These are phyloP conservation scores for Bembecia ichneumoniformis DNA, from an alignment of 2,888 invertebrate genomes.

Conservation along the genomic window DNA sequence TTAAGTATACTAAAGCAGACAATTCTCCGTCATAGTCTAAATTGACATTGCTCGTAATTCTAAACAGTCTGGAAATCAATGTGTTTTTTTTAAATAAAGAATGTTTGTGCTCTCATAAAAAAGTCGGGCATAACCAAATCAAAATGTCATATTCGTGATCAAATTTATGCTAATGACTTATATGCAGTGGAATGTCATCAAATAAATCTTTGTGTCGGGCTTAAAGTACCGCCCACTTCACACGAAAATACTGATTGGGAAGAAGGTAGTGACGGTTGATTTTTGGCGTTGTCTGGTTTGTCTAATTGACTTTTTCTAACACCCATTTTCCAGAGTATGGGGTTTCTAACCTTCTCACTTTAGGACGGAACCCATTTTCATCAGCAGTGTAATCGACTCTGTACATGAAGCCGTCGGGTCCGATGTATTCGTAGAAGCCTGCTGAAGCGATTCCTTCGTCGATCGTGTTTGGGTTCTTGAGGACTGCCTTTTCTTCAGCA, in stretches of 20 bases:
- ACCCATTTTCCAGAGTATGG: constrained; percentile 66
- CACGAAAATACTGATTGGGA: constrained; percentile 56
- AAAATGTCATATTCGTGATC: constrained; percentile 51
- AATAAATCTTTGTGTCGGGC: constrained; percentile 19
- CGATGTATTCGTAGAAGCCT: constrained; percentile 69
- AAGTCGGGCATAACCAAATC: constrained; percentile 21
- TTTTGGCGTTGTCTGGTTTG: constrained; percentile 3
- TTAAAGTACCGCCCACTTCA: constrained; percentile 30
- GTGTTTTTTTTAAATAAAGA: constrained; percentile 8
- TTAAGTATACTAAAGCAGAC: constrained; percentile 46
- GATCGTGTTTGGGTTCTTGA: constrained; percentile 60
- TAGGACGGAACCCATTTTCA: constrained; percentile 65
- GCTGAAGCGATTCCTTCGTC: constrained; percentile 65
- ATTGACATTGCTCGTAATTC: constrained; percentile 14
- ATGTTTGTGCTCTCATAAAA: constrained; percentile 10
- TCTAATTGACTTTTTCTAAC: constrained; percentile 48
- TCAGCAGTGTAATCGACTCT: constrained; percentile 68
- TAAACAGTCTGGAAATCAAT: constrained; percentile 22
- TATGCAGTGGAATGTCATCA: constrained; percentile 22
- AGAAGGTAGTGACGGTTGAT: constrained; percentile 25
- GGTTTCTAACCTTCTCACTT: constrained; percentile 57
- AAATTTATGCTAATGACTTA: constrained; percentile 29
- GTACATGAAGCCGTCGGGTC: constrained; percentile 68
- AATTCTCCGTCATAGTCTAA: constrained; percentile 21
- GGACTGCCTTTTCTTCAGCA: constrained; percentile 62